Conservation (phyloP, 2,113 vertebrate species). For the Coptodon bakossiorum region DNA sequence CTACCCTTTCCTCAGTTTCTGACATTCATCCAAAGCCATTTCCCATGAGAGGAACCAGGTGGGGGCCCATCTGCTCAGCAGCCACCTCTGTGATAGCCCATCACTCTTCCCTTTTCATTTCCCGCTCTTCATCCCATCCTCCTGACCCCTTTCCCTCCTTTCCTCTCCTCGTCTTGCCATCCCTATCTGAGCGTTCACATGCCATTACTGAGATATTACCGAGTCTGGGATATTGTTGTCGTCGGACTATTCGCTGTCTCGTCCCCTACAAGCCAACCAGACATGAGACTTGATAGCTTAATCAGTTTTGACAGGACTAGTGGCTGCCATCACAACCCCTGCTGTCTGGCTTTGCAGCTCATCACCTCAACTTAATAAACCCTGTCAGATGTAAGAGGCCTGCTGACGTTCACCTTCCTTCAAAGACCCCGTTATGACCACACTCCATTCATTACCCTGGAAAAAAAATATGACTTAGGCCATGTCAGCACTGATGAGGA, state of each 20-base stretch:
- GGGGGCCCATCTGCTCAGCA: constrained; percentile 5
- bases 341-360: constrained; percentile 15
- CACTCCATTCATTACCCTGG: background rate
- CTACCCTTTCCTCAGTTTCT: background rate
- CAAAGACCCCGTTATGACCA: background rate
- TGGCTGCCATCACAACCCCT: constrained; percentile 12
- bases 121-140: background rate
- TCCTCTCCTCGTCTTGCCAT: background rate
- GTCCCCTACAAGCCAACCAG: background rate
- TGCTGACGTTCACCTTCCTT: background rate
- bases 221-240: background rate
- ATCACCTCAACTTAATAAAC: constrained; percentile 29
- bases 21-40: background rate
- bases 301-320: constrained; percentile 32
- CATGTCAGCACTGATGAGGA: background rate
- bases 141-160: background rate
- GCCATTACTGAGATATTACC: constrained; percentile 5
- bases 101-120: background rate
- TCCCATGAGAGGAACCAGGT: background rate
- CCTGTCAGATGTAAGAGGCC: constrained; percentile 7
- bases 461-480: background rate
- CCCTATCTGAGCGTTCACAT: background rate
- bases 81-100: background rate
- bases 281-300: constrained; percentile 5
- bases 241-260: background rate